phyloP scores from a whole-genome alignment of 2,113 vertebrate genomes.

The Tyrannus savana region DNA sequence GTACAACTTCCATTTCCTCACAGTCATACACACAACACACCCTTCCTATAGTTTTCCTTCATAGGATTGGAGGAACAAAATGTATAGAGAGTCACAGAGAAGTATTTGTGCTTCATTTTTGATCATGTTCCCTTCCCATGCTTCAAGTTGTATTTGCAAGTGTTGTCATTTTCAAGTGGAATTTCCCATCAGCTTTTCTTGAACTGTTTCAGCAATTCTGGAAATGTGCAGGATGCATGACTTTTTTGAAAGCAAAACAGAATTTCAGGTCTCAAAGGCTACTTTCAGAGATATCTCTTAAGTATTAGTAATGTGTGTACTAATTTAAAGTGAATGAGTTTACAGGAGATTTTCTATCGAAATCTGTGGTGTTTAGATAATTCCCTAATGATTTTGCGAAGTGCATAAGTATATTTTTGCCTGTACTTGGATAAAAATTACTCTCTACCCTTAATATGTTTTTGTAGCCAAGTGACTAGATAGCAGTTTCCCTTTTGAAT shows the following conservation, averaged over 20 bases:
- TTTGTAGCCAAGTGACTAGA: background rate
- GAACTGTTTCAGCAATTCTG: slow-evolving; percentile 3
- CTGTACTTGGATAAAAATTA: background rate
- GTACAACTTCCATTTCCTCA: background rate
- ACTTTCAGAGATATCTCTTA: background rate
- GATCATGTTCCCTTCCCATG: background rate
- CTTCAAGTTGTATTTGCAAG: slow-evolving; percentile 1
- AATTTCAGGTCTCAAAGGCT: slow-evolving; percentile 18
- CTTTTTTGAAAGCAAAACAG: background rate
- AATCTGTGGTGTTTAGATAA: background rate
- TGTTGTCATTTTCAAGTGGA: slow-evolving; percentile 29
- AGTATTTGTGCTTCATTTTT: background rate
- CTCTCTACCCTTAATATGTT: background rate
- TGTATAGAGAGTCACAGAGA: background rate
- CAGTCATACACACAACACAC: background rate
- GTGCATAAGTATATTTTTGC: background rate
- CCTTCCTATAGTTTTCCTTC: background rate
- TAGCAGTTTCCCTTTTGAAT: background rate
- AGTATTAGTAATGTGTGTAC: background rate
- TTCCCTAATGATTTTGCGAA: background rate
- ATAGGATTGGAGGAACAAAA: background rate
- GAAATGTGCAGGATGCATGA: background rate
- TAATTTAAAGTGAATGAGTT: background rate
- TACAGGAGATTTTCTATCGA: background rate
- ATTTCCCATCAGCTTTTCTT: slow-evolving; percentile 31